Evolutionary conservation across 2,113 vertebrate genomes (phyloP), one percentile per base, ranked within the genome.

Genomic region (Cryptotis parvus): DNA sequence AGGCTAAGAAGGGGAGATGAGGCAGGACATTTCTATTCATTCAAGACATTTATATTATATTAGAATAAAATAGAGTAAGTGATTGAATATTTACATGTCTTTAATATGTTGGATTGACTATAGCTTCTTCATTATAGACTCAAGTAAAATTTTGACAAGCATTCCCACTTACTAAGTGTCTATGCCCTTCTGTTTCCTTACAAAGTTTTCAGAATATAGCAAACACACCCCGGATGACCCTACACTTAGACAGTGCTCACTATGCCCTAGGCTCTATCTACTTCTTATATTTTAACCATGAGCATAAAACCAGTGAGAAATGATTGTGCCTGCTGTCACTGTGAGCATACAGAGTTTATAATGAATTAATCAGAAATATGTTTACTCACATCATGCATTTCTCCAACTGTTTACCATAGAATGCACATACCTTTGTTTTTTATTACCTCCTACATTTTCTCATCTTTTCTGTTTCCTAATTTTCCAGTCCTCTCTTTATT

Each of bases 271-370:
- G 5, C 43, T 70, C 65, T 7, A 16, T 31, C 6, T 35, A 27
- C 20, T 6, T 87, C 11, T 76, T 4, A 18, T 39, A 29, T 24
- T 63, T 65, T 72, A 85, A 69, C 11, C 81, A 31, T n/a, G 9
- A 3, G 58, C 7, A 65, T 61, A 6, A 74, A 61, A 4, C 8
- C 8, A 87, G 8, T 73, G 55, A 24, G n/a, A 22, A 70, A 29
- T 72, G 26, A 35, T 4, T 14, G 7, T 27, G 16, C 1, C 33
- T 9, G 5, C 22, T 20, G 1, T 86, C 43, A 73, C 27, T 52
- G 9, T 82, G 4, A 39, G 80, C 90, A 55, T 12, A 6, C 72
- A 43, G 31, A 11, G 49, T 77, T 94, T 78, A 79, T 88, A 88
- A 85, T 86, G 11, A 45, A 45, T 45, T 45, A 45, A 45, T 11